Percentiles rank a stretch among this genome's conserved stretches.
Conservation (phyloP, 2,113 vertebrate genomes). For the Pterocles burchelli region DNA sequence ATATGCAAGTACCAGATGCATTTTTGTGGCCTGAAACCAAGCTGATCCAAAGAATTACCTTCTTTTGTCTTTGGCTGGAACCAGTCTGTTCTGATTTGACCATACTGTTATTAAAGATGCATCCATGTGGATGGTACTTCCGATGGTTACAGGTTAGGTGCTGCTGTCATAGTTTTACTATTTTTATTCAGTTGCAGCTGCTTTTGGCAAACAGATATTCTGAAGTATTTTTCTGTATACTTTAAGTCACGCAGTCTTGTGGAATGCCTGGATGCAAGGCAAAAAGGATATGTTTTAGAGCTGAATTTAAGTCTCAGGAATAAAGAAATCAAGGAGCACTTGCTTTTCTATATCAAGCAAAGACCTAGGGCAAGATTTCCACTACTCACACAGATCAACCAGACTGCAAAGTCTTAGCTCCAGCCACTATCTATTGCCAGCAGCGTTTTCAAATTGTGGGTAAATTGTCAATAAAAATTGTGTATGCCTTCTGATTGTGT, state of each 20-base stretch:
- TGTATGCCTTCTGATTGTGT: slow-evolving; percentile 19
- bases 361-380: slow-evolving; percentile 61
- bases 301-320: slow-evolving; percentile 19
- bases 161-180: not conserved
- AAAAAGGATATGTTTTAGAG: slow-evolving; percentile 32
- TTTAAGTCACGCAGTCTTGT: slow-evolving; percentile 29
- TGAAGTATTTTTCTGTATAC: slow-evolving; percentile 33
- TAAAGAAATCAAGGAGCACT: slow-evolving; percentile 55
- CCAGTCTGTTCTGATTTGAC: not conserved
- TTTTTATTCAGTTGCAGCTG: not conserved
- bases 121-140: not conserved
- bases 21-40: not conserved
- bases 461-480: slow-evolving; percentile 55
- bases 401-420: slow-evolving; percentile 2
- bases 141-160: not conserved
- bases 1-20: not conserved
- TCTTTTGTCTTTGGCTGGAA: not conserved
- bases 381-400: slow-evolving; percentile 19
- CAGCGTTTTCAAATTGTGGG: slow-evolving; percentile 33
- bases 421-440: slow-evolving; percentile 49
- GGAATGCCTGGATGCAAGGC: not conserved
- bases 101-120: not conserved
- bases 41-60: not conserved
- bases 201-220: slow-evolving; percentile 31
- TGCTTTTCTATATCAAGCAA: slow-evolving; percentile 42